A percentile compares a stretch with the other conserved stretches of the same genome.
phyloP scores from a whole-genome alignment of 2,113 vertebrate genomes.

The Vimba vimba region DNA sequence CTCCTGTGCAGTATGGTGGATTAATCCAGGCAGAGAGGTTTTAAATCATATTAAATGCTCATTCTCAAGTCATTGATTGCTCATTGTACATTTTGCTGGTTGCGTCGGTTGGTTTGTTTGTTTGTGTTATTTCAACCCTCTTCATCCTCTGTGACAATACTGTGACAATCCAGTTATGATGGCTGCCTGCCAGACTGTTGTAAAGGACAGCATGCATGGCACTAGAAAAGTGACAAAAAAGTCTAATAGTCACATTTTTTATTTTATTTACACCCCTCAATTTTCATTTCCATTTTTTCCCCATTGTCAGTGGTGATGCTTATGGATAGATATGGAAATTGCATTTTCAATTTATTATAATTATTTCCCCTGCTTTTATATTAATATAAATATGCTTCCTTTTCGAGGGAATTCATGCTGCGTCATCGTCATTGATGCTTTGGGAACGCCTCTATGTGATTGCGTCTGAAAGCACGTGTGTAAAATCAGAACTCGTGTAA shows the following conservation, averaged over 20 bases:
- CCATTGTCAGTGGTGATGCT: no score
- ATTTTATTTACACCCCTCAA: background rate
- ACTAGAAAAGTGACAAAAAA: background rate
- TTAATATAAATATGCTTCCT: no score
- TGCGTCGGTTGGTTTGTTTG: background rate
- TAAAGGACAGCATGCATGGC: constrained; percentile 19
- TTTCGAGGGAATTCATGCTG: no score
- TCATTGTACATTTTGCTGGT: constrained; percentile 47
- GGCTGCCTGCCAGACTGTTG: constrained; percentile 35
- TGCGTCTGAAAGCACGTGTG: no score
- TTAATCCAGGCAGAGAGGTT: constrained; percentile 27
- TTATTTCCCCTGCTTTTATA: no score
- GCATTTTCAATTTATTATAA: no score
- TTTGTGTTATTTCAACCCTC: constrained; percentile 47
- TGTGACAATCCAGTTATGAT: constrained; percentile 47
- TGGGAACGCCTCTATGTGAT: no score
- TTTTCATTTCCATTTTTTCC: background rate
- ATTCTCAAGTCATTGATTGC: constrained; percentile 45
- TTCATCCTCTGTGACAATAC: constrained; percentile 44
- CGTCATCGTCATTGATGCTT: no score
- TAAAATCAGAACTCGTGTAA: no score
- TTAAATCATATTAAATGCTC: constrained; percentile 23
- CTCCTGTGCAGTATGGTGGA: constrained; percentile 35
- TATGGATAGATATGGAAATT: no score
- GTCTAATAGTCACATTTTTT: background rate